These are phyloP conservation scores for Adelosebastes latens DNA, from an alignment of 2,797 vertebrate genomes.

Conservation along the genomic window DNA sequence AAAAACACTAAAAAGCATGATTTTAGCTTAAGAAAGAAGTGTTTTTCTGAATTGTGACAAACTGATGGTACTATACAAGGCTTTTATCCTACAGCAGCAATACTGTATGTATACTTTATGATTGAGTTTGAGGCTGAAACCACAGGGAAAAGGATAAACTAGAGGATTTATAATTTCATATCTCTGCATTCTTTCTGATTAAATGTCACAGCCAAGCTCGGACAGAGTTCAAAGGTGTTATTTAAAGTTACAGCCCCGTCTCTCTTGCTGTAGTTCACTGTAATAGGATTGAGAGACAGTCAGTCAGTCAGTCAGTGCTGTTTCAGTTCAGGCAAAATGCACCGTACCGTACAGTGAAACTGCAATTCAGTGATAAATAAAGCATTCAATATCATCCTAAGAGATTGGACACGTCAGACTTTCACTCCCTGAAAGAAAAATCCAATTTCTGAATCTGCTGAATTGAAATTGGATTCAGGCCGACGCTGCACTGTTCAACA, in stretches of 20 bases:
- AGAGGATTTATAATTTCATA: constrained; percentile 11
- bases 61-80: neutral
- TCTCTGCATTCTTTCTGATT: constrained; percentile 34
- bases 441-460: constrained; percentile 49
- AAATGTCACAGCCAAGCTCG: neutral
- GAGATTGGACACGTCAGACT: neutral
- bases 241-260: neutral
- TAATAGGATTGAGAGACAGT: neutral
- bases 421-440: constrained; percentile 45
- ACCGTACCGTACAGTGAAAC: neutral
- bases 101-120: neutral
- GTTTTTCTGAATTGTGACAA: neutral
- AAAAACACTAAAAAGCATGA: neutral
- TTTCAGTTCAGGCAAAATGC: neutral
- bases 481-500: neutral
- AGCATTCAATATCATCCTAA: neutral
- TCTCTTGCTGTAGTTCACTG: neutral
- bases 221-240: neutral
- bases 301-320: neutral
- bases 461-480: constrained; percentile 39
- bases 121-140: constrained; percentile 9
- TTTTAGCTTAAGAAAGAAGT: neutral
- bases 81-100: neutral
- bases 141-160: constrained; percentile 7
- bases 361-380: neutral